Evolutionary conservation across 2,888 invertebrate genomes (phyloP).

Genomic region (Nesidiocoris tenuis): DNA sequence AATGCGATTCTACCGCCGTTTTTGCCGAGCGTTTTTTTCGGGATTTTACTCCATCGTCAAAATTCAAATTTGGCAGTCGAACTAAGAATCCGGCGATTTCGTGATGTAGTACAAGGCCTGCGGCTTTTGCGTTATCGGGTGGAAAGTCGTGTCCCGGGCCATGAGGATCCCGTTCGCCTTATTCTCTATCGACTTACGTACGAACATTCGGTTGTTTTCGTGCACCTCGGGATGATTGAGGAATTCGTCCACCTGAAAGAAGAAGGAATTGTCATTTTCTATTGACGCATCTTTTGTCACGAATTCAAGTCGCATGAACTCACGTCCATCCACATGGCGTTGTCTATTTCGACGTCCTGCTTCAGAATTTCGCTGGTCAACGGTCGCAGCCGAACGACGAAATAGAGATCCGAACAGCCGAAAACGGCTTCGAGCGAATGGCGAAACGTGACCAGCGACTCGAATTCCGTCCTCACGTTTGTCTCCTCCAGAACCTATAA

Average conservation of each 20-base stretch:
- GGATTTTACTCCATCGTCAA: not conserved
- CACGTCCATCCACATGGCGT: conserved; percentile 79
- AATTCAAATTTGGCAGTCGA: not conserved
- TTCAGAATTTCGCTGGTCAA: conserved; percentile 63
- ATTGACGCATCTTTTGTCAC: no score
- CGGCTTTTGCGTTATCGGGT: conserved; percentile 58
- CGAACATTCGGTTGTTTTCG: conserved; percentile 68
- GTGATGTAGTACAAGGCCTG: conserved; percentile 53
- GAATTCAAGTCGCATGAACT: no score
- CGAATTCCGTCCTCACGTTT: conserved; percentile 72
- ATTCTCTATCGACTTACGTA: conserved; percentile 67
- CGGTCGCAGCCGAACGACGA: conserved; percentile 68
- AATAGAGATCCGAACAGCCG: conserved; percentile 84
- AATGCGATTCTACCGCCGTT: no score
- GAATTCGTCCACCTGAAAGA: conserved; percentile 62
- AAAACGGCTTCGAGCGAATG: conserved; percentile 76
- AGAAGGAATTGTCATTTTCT: conserved; percentile 19
- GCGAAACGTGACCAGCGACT: conserved; percentile 72
- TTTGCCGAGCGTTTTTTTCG: not conserved
- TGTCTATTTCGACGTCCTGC: conserved; percentile 74
- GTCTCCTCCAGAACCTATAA: conserved; percentile 79
- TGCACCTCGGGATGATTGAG: conserved; percentile 70
- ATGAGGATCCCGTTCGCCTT: conserved; percentile 64
- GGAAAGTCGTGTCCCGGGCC: conserved; percentile 59
- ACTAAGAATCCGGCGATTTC: conserved; percentile 23